Percentiles rank a stretch among this genome's conserved stretches.
Conservation (phyloP, 2,797 vertebrate genomes). For the Taenioides sp. region DNA sequence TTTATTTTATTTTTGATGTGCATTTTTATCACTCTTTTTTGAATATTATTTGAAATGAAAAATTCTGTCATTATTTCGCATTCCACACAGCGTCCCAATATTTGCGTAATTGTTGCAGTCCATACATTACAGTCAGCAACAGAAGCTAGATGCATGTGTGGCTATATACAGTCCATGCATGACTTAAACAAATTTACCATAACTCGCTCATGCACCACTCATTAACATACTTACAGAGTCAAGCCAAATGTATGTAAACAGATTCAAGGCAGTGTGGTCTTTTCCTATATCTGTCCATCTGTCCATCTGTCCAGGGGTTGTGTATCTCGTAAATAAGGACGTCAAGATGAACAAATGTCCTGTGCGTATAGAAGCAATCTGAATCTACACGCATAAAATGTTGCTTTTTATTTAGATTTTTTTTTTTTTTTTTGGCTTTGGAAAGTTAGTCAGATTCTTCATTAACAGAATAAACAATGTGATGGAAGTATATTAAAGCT, state of each 20-base stretch:
- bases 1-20: too few relatives aligned
- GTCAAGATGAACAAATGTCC: too few relatives aligned
- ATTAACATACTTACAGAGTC: conserved; percentile 14
- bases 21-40: too few relatives aligned
- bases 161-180: conserved; percentile 50
- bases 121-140: conserved; percentile 25
- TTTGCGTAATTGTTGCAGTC: not conserved
- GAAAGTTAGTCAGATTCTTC: too few relatives aligned
- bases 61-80: not conserved
- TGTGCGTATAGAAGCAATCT: not conserved
- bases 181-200: conserved; percentile 26
- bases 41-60: too few relatives aligned
- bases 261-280: conserved; percentile 46
- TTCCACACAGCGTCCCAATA: not conserved
- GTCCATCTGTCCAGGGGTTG: conserved; percentile 10
- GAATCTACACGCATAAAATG: too few relatives aligned
- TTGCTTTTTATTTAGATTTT: too few relatives aligned
- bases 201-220: conserved; percentile 35
- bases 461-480: too few relatives aligned
- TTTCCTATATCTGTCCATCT: conserved; percentile 30
- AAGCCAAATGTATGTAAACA: conserved; percentile 49
- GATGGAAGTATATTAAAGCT: too few relatives aligned
- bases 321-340: too few relatives aligned
- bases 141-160: conserved; percentile 32
- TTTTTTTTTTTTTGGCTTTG: too few relatives aligned